Evolutionary conservation across 2,888 invertebrate species (phyloP).

Genomic region (Oxytorus armatus): DNA sequence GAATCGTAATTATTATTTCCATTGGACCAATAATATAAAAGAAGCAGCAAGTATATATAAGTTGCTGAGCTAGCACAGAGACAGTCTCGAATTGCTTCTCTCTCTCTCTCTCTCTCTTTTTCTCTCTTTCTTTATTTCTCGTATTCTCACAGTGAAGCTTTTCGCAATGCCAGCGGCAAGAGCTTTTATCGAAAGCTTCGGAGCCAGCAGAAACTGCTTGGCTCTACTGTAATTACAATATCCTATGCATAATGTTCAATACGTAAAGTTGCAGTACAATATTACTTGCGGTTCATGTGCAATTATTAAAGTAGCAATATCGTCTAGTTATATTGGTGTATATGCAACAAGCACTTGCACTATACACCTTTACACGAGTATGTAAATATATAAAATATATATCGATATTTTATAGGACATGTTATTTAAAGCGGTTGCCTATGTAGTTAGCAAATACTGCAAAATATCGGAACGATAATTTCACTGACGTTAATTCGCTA

Average conservation of each 20-base stretch:
- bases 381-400: not conserved
- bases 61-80: conserved; percentile 67
- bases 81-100: conserved; percentile 80
- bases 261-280: conserved; percentile 26
- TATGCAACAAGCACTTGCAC: no score
- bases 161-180: conserved; percentile 51
- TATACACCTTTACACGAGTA: no score
- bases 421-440: not conserved
- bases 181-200: conserved; percentile 54
- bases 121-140: conserved; percentile 18
- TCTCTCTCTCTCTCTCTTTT: conserved; percentile 54
- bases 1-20: conserved; percentile 54
- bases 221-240: conserved; percentile 54
- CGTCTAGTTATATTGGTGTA: not conserved
- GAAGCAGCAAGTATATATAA: conserved; percentile 27
- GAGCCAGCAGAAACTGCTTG: conserved; percentile 47
- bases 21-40: conserved; percentile 33
- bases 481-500: conserved; percentile 22
- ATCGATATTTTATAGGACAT: not conserved
- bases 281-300: conserved; percentile 21
- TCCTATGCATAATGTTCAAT: conserved; percentile 52
- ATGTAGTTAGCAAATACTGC: not conserved
- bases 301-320: conserved; percentile 43
- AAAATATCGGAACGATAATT: conserved; percentile 33
- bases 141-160: conserved; percentile 20